These are phyloP conservation scores for Propithecus deckenii DNA, from an alignment of 2,797 vertebrate genomes.

Conservation along the genomic window DNA sequence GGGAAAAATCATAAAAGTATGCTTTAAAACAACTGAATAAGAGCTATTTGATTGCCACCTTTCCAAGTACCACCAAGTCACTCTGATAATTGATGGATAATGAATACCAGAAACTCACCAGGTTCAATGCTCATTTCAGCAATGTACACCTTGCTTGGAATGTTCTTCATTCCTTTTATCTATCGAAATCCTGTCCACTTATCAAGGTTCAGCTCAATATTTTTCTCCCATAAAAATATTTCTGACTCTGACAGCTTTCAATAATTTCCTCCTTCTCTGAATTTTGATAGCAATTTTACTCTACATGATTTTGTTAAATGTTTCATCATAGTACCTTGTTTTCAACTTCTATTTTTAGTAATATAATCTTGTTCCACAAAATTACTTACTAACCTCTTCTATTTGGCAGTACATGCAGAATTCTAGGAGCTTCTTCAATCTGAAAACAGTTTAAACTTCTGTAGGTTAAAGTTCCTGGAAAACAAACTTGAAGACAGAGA, in stretches of 20 bases:
- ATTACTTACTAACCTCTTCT: not conserved
- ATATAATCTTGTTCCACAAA: not conserved
- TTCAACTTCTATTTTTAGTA: not conserved
- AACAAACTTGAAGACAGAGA: not conserved
- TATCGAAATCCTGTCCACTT: constrained; percentile 39
- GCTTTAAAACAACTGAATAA: constrained; percentile 71
- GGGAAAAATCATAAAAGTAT: constrained; percentile 62
- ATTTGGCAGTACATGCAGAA: not conserved
- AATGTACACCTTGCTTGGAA: not conserved
- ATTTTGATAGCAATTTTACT: not conserved
- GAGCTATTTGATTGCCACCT: constrained; percentile 66
- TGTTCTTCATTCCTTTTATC: not conserved
- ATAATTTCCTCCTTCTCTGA: not conserved
- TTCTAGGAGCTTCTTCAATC: not conserved
- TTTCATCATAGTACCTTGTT: not conserved
- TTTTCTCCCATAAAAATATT: constrained; percentile 30
- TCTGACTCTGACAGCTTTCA: not conserved
- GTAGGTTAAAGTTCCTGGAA: not conserved
- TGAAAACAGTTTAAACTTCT: not conserved
- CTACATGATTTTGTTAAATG: not conserved
- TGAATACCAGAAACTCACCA: constrained; percentile 16
- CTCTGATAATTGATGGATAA: constrained; percentile 37
- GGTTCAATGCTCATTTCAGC: not conserved
- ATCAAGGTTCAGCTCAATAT: not conserved
- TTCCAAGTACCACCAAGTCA: constrained; percentile 54